phyloP scores from a whole-genome alignment of 2,113 vertebrate species.

The Serilophus lunatus region DNA sequence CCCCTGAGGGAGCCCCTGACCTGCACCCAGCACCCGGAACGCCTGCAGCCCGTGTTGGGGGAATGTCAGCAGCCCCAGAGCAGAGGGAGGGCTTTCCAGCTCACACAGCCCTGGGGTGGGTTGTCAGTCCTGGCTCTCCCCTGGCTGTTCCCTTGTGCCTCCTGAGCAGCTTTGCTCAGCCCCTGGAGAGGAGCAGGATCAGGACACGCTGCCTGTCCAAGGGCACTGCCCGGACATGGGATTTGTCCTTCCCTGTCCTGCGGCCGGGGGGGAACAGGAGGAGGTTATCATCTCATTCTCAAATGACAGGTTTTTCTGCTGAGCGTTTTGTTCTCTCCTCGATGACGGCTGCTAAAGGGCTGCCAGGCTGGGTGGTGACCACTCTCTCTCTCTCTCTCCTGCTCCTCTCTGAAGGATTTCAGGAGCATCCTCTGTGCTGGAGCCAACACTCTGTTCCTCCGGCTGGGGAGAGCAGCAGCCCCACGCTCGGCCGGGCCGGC shows the following conservation, averaged over 20 bases:
- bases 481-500: rapidly evolving
- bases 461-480: background rate
- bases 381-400: background rate
- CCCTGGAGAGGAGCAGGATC: background rate
- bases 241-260: background rate
- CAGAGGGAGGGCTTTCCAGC: background rate
- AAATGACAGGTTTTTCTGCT: slow-evolving; percentile 19
- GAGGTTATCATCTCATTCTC: background rate
- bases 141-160: background rate
- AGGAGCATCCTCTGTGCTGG: background rate
- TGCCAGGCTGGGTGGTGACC: background rate
- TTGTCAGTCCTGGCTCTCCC: background rate
- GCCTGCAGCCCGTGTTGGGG: background rate
- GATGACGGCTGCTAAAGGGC: background rate
- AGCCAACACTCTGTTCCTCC: rapidly evolving
- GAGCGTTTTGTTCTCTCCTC: background rate
- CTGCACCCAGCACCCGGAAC: rapidly evolving
- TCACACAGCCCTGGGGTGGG: background rate
- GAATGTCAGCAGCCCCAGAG: rapidly evolving
- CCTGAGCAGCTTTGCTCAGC: background rate
- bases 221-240: background rate
- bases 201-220: background rate
- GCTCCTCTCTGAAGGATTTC: background rate
- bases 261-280: background rate
- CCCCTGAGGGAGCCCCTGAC: background rate